Base-by-base conservation (phyloP, 2,113 vertebrate genomes). In the Heloderma charlesbogerti region DNA sequence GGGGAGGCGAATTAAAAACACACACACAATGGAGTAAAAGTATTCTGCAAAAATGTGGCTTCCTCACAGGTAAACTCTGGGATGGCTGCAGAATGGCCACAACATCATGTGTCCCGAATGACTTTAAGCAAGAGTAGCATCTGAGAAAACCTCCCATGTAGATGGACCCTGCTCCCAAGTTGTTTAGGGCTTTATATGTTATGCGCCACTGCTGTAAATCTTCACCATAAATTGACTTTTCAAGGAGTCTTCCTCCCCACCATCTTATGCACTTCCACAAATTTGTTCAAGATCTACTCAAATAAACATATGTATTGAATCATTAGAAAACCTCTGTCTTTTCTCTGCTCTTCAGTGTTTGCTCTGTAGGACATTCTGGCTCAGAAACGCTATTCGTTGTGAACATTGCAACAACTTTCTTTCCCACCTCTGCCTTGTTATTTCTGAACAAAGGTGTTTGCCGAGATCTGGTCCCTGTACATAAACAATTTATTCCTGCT, bases 401-500 rank as follows among this genome's bases (percentile, higher is more conserved):
- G 6, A 40, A 29, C n/a, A 57, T 1, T 3, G 4, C n/a, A 88
- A 8, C 27, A 40, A 1, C 57, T 88, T 78, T 31, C 29, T 91
- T n/a, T 72, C 57, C 67, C 82, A 34, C 16, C 43, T 66, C 7
- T 31, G 4, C 78, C 8, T 71, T 69, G 31, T 3, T 89, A 22
- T 40, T 84, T 63, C 89, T 25, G 27, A 91, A 10, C 45, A 31
- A 87, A 43, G 69, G 18, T 74, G n/a, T 60, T 72, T 10, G 0
- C 0, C n/a, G 1, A 2, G 45, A 27, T 10, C 31, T 60, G 0
- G 34, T 16, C 18, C 0, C 9, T 74, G 31, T 20, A 57, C 45
- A 54, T 54, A 80, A 90, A 43, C 67, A n/a, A 3, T 66, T 85
- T 77, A 91, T 82, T 89, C 57, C 22, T 45, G 71, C 31, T 40